Percentiles rank a stretch among this genome's conserved stretches.
phyloP scores from a whole-genome alignment of 2,888 invertebrate species.

The Acanthopleura granulata region DNA sequence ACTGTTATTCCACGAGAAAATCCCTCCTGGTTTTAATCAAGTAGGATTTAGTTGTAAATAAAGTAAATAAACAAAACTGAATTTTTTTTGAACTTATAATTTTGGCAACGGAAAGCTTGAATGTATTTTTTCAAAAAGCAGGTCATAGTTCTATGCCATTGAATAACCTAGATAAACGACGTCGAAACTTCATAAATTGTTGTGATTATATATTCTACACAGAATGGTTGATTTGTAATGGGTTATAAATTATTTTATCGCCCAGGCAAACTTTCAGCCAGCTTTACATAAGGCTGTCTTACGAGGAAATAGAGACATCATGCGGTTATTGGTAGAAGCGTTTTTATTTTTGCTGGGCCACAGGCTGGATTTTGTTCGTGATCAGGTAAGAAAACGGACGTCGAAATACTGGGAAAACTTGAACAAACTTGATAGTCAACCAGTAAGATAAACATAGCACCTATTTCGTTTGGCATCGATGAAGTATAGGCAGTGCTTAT shows the following conservation, averaged over 20 bases:
- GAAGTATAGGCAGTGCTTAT: too few relatives aligned
- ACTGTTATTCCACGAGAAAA: too few relatives aligned
- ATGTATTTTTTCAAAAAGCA: neutral
- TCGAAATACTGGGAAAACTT: too few relatives aligned
- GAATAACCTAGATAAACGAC: neutral
- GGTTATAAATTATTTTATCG: neutral
- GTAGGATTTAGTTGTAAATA: too few relatives aligned
- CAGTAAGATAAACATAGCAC: too few relatives aligned
- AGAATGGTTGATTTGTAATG: too few relatives aligned
- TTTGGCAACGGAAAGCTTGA: neutral
- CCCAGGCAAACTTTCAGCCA: conserved; percentile 31
- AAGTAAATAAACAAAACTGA: too few relatives aligned
- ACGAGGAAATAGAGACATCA: conserved; percentile 22
- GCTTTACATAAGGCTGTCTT: conserved; percentile 33
- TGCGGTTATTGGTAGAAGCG: conserved; percentile 22
- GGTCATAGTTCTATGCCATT: neutral
- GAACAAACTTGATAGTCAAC: too few relatives aligned
- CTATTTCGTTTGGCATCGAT: too few relatives aligned
- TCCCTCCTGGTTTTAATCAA: too few relatives aligned
- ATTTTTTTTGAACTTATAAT: too few relatives aligned
- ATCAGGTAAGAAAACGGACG: neutral
- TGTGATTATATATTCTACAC: too few relatives aligned
- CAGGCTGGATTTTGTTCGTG: neutral
- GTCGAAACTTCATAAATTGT: neutral
- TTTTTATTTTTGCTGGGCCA: conserved; percentile 1